Evolutionary conservation across 2,888 invertebrate species (phyloP), one percentile per base, ranked within the genome.

Genomic region (Poecilobothrus nobilitatus): DNA sequence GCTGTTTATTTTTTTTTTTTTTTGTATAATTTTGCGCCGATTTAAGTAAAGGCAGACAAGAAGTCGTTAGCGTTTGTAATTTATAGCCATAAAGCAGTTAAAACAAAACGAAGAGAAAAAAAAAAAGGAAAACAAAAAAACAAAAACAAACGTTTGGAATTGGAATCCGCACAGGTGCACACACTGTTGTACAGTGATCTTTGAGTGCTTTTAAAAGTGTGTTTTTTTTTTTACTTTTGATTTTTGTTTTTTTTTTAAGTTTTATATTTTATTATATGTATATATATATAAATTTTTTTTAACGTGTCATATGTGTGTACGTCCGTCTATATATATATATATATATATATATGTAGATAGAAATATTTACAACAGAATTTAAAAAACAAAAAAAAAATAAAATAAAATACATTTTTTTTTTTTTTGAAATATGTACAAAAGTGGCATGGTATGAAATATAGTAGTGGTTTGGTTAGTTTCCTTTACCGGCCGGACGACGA

Each of bases 41-140:
- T 53, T 53, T 53, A 53, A 53, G 53, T 53, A 53, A 53, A 53
- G 53, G 53, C 53, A 53, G 53, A 53, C 53, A 53, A 53, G 53
- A 53, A 53, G 53, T 53, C 53, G 53, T 53, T 53, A 53, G 53
- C 53, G 53, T 53, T 53, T 53, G 53, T 53, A 53, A 53, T 53
- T 53, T 53, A 53, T 53, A 53, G 53, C 53, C 53, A 53, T 53
- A 53, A 53, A 53, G 53, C 15, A 53, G 18, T 53, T 53, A 53
- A 41, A 15, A 53, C 15, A 53, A 53, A 53, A 53, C 41, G 27
- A 27, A 27, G 5, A 27, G 5, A 27, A 27, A 27, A 27, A 12
- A 37, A 37, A 8, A 37, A 37, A 37, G 6, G 8, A 34, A 34
- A 34, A 34, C 34, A 34, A 34, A 34, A n/a, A n/a, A n/a, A n/a